These are phyloP conservation scores for Vireo altiloquus DNA, from an alignment of 2,113 vertebrate species.

Conservation along the genomic window DNA sequence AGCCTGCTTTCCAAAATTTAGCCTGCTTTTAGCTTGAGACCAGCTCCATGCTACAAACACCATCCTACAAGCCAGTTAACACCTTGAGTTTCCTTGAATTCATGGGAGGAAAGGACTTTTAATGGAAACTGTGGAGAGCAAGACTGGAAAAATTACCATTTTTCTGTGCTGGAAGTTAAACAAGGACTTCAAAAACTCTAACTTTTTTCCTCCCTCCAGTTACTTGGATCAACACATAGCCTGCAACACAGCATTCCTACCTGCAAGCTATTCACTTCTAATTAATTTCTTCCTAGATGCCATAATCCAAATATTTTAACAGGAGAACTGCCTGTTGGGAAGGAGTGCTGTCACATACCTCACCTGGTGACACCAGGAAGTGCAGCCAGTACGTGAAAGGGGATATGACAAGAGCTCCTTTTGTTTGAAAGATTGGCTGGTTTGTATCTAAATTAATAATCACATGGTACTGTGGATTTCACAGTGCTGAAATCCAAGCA, in stretches of 20 bases:
- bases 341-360: not conserved
- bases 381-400: fast-evolving
- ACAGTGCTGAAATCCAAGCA: not conserved
- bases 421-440: not conserved
- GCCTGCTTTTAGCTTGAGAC: not conserved
- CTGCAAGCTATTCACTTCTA: not conserved
- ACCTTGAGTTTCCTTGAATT: not conserved
- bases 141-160: not conserved
- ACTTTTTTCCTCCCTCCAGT: not conserved
- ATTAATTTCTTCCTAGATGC: not conserved
- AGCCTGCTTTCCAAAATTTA: not conserved
- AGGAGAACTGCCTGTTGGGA: not conserved
- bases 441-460: not conserved
- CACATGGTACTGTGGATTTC: not conserved
- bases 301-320: not conserved
- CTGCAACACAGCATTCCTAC: not conserved
- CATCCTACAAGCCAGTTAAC: not conserved
- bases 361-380: not conserved
- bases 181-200: not conserved
- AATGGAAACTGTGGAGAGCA: not conserved
- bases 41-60: not conserved
- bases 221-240: not conserved
- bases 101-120: not conserved
- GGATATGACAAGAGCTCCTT: not conserved
- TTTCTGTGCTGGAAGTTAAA: not conserved